Conservation (phyloP, 2,797 vertebrate species). For the Petrocephalus sullivani region DNA sequence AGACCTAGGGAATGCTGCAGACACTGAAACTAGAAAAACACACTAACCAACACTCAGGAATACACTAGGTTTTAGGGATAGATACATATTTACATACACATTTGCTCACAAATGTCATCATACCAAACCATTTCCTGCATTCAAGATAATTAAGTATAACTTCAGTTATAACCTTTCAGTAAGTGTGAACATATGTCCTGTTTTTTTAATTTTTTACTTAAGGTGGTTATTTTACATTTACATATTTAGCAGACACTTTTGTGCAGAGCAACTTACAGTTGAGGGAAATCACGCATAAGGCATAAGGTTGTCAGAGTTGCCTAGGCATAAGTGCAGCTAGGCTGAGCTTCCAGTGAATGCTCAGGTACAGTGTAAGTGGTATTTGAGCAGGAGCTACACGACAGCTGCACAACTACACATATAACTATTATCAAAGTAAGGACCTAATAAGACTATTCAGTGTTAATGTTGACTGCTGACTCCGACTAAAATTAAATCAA, state of each 20-base stretch:
- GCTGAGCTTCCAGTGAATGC: background rate
- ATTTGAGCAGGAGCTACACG: background rate
- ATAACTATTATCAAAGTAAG: background rate
- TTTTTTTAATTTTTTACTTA: background rate
- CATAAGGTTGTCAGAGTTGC: background rate
- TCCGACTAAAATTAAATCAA: background rate
- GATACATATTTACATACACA: background rate
- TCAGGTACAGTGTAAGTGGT: background rate
- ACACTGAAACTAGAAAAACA: too few relatives aligned
- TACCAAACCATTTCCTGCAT: background rate
- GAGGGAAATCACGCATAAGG: background rate
- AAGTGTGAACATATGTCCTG: background rate
- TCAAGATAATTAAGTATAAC: background rate
- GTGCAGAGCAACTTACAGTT: background rate
- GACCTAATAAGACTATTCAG: background rate
- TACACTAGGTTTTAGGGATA: background rate
- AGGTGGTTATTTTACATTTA: background rate
- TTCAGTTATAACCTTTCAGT: background rate
- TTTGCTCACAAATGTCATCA: background rate
- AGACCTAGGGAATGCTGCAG: too few relatives aligned
- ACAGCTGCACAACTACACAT: background rate
- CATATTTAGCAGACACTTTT: background rate
- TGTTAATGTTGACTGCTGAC: background rate
- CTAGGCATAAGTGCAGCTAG: background rate
- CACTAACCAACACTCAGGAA: too few relatives aligned